Evolutionary conservation across 2,113 vertebrate genomes (phyloP).

Genomic region (Ictidomys tridecemlineatus): DNA sequence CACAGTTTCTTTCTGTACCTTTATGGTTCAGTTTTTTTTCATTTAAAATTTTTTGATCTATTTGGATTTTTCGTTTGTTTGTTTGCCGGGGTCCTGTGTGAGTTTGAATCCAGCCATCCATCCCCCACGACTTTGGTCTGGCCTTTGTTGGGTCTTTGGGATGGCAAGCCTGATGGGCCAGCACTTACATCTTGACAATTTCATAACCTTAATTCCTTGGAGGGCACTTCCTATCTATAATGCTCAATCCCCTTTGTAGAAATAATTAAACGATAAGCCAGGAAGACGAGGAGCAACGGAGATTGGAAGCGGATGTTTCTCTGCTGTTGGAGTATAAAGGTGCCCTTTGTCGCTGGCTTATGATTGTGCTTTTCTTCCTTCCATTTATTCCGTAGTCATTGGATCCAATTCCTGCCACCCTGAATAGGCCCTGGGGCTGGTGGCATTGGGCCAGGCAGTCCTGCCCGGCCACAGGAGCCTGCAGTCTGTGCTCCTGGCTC

Average conservation of each 20-base stretch:
- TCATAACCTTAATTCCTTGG: background rate
- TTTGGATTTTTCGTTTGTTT: background rate
- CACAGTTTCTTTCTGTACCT: background rate
- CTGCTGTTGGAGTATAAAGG: background rate
- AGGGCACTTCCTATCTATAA: background rate
- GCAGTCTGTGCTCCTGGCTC: too few species aligned
- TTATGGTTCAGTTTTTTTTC: background rate
- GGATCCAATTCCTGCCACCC: rapidly evolving
- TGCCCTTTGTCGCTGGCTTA: background rate
- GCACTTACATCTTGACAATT: background rate
- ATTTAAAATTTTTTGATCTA: background rate
- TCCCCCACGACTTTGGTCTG: background rate
- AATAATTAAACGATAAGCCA: background rate
- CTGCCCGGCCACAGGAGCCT: too few species aligned
- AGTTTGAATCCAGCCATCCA: background rate
- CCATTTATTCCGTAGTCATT: rapidly evolving
- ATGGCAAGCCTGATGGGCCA: background rate
- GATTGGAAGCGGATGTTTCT: background rate
- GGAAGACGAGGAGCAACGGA: background rate
- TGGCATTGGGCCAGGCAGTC: background rate
- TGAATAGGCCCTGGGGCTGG: background rate
- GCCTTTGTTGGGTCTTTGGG: background rate
- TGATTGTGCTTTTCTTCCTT: background rate
- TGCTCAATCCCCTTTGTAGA: background rate
- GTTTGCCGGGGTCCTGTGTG: background rate